These are phyloP conservation scores for Podarcis cretensis DNA, from an alignment of 2,113 vertebrate species.

Conservation along the genomic window DNA sequence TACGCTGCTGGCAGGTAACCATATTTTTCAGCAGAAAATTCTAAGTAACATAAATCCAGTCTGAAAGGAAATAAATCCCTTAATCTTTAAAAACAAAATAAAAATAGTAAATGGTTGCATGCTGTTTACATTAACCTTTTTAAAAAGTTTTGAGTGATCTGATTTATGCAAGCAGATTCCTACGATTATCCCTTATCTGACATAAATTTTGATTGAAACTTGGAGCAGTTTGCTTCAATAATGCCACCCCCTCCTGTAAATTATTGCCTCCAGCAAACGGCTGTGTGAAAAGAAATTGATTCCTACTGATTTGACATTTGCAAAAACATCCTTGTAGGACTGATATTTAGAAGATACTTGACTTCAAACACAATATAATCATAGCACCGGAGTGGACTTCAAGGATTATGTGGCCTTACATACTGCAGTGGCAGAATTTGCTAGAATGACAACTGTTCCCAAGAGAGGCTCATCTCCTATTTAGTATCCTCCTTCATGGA, in stretches of 20 bases:
- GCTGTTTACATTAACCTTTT: constrained; percentile 50
- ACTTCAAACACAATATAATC: neutral
- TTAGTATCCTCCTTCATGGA: neutral
- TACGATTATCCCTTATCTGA: constrained; percentile 18
- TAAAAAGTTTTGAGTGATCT: constrained; percentile 38
- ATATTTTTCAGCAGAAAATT: constrained; percentile 38
- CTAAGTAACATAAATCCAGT: constrained; percentile 1
- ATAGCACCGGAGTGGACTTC: neutral
- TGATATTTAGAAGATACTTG: neutral
- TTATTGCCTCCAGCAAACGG: constrained; percentile 4
- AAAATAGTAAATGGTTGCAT: constrained; percentile 18
- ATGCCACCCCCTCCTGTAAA: neutral
- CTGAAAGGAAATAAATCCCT: constrained; percentile 27
- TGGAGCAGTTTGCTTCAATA: constrained; percentile 52
- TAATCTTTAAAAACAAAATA: constrained; percentile 52
- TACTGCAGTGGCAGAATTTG: neutral
- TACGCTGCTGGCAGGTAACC: neutral
- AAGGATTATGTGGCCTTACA: neutral
- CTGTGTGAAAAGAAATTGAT: constrained; percentile 13
- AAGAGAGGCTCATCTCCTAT: neutral
- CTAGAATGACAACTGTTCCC: neutral
- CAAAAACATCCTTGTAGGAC: neutral
- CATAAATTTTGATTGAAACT: constrained; percentile 47
- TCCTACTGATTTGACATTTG: constrained; percentile 16
- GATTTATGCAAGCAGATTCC: constrained; percentile 37